Evolutionary conservation across 2,797 vertebrate genomes (phyloP).

Genomic region (Gymnothorax javanicus): DNA sequence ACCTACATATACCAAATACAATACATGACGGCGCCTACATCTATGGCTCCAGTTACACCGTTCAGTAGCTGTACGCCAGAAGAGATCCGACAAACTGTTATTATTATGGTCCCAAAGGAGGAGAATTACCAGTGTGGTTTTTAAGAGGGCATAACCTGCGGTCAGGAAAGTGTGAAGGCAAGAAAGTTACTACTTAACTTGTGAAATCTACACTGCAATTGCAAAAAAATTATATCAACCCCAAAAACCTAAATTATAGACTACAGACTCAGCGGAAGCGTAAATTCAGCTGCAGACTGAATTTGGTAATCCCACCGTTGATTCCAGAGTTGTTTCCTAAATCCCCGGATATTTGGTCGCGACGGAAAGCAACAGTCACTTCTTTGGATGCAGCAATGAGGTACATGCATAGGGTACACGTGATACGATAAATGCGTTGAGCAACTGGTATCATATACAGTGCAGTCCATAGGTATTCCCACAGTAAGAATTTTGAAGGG

Average conservation of each 20-base stretch:
- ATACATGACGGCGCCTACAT: neutral
- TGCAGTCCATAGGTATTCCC: no score
- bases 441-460: neutral
- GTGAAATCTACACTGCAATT: conserved; percentile 45
- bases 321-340: conserved; percentile 12
- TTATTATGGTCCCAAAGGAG: conserved; percentile 56
- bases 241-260: conserved; percentile 40
- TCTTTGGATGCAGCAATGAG: neutral
- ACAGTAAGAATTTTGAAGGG: no score
- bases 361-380: neutral
- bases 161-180: conserved; percentile 55
- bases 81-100: conserved; percentile 26
- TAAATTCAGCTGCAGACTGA: conserved; percentile 33
- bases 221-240: conserved; percentile 39
- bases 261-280: conserved; percentile 34
- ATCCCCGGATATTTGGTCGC: conserved; percentile 27
- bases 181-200: conserved; percentile 51
- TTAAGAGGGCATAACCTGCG: conserved; percentile 60
- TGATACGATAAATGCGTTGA: neutral
- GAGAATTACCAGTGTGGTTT: conserved; percentile 51
- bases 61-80: neutral
- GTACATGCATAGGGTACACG: neutral
- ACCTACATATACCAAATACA: conserved; percentile 16
- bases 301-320: conserved; percentile 36
- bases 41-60: neutral